A percentile compares a stretch with the other conserved stretches of the same genome.
Conservation (phyloP, 2,797 vertebrate genomes). For the Harpagifer antarcticus region DNA sequence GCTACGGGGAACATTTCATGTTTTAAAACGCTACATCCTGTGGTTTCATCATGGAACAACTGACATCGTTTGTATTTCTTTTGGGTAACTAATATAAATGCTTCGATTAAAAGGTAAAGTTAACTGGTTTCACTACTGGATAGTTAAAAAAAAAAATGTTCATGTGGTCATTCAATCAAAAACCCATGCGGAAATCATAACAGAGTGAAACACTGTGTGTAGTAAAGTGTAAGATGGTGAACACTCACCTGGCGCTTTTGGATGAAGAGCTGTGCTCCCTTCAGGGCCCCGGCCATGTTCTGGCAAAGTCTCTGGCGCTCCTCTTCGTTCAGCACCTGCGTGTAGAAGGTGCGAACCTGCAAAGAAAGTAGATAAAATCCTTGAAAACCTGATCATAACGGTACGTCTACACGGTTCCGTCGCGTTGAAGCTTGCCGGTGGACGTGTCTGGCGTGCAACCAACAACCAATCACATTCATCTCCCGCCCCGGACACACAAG, state of each 20-base stretch:
- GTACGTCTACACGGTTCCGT: too few relatives aligned
- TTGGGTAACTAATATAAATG: background rate
- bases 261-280: constrained; percentile 93
- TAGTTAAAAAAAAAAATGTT: too few relatives aligned
- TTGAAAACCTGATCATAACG: background rate
- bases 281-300: constrained; percentile 90
- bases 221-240: background rate
- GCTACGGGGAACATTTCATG: too few relatives aligned
- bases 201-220: background rate
- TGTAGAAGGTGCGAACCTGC: constrained; percentile 91
- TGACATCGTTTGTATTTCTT: background rate
- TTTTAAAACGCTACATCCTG: background rate
- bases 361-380: background rate
- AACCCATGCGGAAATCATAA: background rate
- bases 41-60: background rate
- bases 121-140: background rate
- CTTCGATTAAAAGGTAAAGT: background rate
- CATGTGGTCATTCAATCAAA: too few relatives aligned
- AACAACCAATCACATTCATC: too few relatives aligned
- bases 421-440: too few relatives aligned
- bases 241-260: constrained; percentile 92
- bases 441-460: too few relatives aligned
- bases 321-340: constrained; percentile 88
- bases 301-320: constrained; percentile 89
- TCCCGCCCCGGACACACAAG: too few relatives aligned